Evolutionary conservation across 64 coral and sea anemone species (phyloP).

Genomic region (Pocillopora verrucosa): DNA sequence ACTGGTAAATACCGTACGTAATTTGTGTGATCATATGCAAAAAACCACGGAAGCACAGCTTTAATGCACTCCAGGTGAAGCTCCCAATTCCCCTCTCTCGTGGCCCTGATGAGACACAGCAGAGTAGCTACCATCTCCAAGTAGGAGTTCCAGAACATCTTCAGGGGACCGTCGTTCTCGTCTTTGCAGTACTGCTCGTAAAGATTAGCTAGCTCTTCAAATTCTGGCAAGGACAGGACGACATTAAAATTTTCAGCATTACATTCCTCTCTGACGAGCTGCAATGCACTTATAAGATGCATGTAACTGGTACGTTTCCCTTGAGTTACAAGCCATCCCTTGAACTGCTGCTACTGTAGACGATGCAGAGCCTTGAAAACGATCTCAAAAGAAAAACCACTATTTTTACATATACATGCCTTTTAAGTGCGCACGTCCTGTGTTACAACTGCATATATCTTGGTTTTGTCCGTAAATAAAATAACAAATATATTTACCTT

Average conservation of each 20-base stretch:
- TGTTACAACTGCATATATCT: no score
- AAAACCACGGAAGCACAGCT: conserved; percentile 60
- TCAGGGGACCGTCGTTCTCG: conserved; percentile 33
- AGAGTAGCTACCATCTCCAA: conserved; percentile 54
- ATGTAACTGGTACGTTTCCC: conserved; percentile 18
- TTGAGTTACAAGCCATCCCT: background rate
- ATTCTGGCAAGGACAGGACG: background rate
- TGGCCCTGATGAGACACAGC: conserved; percentile 54
- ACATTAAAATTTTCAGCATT: conserved; percentile 35
- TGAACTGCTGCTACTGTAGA: background rate
- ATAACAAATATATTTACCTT: background rate
- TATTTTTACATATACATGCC: no score
- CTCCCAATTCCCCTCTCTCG: conserved; percentile 49
- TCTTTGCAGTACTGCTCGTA: conserved; percentile 3
- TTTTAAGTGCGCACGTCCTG: no score
- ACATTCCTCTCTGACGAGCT: background rate
- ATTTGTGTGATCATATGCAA: conserved; percentile 63
- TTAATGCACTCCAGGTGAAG: conserved; percentile 47
- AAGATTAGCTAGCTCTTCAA: conserved; percentile 12
- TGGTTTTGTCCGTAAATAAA: no score
- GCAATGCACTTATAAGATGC: background rate
- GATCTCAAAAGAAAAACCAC: background rate
- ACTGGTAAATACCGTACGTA: conserved; percentile 40
- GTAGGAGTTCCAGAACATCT: conserved; percentile 40
- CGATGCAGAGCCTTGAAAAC: background rate